Percentiles rank a stretch among this genome's conserved stretches.
These are phyloP conservation scores for Limulus polyphemus DNA, from an alignment of 2,888 invertebrate species.

Conservation along the genomic window DNA sequence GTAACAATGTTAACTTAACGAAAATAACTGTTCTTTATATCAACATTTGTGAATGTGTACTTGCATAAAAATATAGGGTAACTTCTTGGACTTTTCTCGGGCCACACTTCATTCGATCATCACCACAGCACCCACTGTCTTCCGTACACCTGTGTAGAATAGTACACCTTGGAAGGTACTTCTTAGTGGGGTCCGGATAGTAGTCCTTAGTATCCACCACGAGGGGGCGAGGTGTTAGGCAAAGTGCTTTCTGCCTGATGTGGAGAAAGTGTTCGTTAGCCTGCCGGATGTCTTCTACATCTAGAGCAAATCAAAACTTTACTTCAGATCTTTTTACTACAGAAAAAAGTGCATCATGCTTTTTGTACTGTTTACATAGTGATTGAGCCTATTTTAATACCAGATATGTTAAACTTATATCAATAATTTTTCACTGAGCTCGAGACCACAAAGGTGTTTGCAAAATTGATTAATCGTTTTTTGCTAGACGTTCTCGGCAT, in stretches of 20 bases:
- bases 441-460: too few species aligned
- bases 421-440: too few species aligned
- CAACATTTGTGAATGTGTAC: background rate
- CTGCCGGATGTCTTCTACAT: slow-evolving; percentile 8
- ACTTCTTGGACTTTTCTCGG: slow-evolving; percentile 19
- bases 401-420: too few species aligned
- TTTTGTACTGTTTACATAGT: too few species aligned
- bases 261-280: slow-evolving; percentile 17
- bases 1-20: too few species aligned
- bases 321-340: too few species aligned
- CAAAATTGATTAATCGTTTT: too few species aligned
- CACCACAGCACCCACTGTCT: slow-evolving; percentile 71
- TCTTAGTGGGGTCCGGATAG: slow-evolving; percentile 55
- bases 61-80: slow-evolving; percentile 16
- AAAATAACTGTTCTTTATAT: too few species aligned
- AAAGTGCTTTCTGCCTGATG: slow-evolving; percentile 33
- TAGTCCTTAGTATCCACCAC: slow-evolving; percentile 57
- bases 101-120: slow-evolving; percentile 16
- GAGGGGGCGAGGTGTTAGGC: slow-evolving; percentile 51
- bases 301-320: slow-evolving; percentile 2
- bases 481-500: too few species aligned
- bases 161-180: slow-evolving; percentile 72
- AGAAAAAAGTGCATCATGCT: too few species aligned
- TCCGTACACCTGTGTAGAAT: slow-evolving; percentile 72
- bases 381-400: too few species aligned